Base-by-base conservation (phyloP, 2,113 vertebrate species). In the Lonchura striata region DNA sequence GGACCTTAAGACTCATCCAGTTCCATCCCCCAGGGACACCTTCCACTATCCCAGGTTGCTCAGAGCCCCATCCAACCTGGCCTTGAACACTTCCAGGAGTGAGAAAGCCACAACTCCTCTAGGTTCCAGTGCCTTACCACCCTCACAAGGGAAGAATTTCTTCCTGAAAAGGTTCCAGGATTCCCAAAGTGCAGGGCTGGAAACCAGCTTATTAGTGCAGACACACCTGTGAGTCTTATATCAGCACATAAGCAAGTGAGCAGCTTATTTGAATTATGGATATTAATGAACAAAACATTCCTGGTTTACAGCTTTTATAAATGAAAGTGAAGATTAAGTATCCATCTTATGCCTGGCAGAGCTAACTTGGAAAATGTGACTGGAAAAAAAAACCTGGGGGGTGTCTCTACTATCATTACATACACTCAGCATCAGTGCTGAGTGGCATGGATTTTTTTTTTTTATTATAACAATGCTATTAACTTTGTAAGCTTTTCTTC, bases 351-450 rank as follows among this genome's bases (percentile, higher is more conserved):
- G 41, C 31, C 88, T 76, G 85, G n/a, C 53, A 76, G 57, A 82
- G 23, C 25, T 85, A 59, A 71, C n/a, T 30, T 61, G 31, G 57
- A 82, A 87, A 68, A 87, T 2, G 42, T 22, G 21, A 72, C 17
- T 27, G 41, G n/a, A 22, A 27, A 15, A 25, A 44, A 37, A 44
- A 39, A 2, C 2, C 2, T 0, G 10, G 9, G 4, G 7, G 27
- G 5, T 72, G 16, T 63, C 4, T 75, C 21, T 76, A 6, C 21
- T 76, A 6, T 18, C 13, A 23, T 63, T 71, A 33, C 21, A 16
- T n/a, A 42, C 3, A 20, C 21, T 77, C 24, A 24, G 60, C 23
- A 75, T 82, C 49, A 68, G 27, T 82, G 35, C 61, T 82, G 37
- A 89, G 41, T 42, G n/a, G 23, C 37, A 17, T 25, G 15, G 41